Percentiles rank a stretch among this genome's conserved stretches.
phyloP scores from a whole-genome alignment of 2,113 vertebrate genomes.

The Phainopepla nitens region DNA sequence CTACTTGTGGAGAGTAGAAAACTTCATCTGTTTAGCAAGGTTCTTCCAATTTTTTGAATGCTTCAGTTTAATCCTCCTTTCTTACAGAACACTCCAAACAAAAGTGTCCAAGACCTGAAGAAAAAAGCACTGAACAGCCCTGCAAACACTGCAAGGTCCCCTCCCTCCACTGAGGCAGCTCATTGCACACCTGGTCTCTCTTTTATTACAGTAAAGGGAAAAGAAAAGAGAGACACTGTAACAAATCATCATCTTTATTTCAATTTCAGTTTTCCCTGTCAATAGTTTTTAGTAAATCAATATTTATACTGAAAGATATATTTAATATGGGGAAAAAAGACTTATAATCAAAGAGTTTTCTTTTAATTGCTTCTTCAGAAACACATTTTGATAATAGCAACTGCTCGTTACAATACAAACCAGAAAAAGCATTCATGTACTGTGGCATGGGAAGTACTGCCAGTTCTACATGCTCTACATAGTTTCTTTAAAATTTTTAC shows the following conservation, averaged over 20 bases:
- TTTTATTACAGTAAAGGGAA: neutral
- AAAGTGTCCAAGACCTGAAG: neutral
- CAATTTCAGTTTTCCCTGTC: neutral
- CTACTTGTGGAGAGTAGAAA: neutral
- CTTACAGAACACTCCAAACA: neutral
- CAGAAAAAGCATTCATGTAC: slow-evolving; percentile 60
- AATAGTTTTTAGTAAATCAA: slow-evolving; percentile 13
- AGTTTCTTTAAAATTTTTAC: slow-evolving; percentile 57
- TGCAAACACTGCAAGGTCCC: neutral
- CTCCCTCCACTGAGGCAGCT: neutral
- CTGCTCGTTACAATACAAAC: slow-evolving; percentile 50
- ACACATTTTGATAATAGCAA: slow-evolving; percentile 64
- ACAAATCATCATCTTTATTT: slow-evolving; percentile 1
- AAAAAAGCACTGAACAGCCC: neutral
- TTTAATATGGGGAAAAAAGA: neutral
- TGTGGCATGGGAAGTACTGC: slow-evolving; percentile 61
- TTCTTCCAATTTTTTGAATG: neutral
- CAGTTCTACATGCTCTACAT: slow-evolving; percentile 61
- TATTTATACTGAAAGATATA: slow-evolving; percentile 21
- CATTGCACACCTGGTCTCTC: neutral
- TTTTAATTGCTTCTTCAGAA: slow-evolving; percentile 54
- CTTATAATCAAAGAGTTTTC: slow-evolving; percentile 17
- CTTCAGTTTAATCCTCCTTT: neutral
- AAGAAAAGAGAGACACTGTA: neutral
- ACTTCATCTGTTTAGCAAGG: neutral